Base-by-base conservation (phyloP, 1,140 invertebrate species). In the Polypedilum vanderplanki region DNA sequence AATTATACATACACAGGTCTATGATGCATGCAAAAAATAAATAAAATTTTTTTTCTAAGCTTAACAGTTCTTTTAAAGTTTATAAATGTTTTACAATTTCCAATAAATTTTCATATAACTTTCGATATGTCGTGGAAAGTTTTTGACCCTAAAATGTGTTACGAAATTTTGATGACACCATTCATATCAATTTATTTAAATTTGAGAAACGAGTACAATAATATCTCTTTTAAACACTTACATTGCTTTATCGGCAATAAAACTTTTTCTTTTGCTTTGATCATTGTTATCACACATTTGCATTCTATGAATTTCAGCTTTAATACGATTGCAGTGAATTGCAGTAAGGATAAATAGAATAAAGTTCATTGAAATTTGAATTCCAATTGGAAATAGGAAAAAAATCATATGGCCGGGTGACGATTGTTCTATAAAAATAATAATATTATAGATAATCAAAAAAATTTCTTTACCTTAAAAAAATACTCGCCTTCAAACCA, bases 341-440 rank as follows among this genome's bases (percentile, higher is more conserved):
- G 88, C 84, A 1, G 90, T 91, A 65, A 90, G 80, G 74, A 88
- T 79, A 80, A 91, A 92, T n/a, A 92, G 83, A 15, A 88, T 79
- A 7, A 89, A 80, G 78, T 92, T 92, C 2, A 85, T 82, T 7
- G 86, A 80, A 3, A 90, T 83, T 24, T 89, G 85, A 24, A 91
- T 77, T 3, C 87, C 85, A 76, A 89, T 82, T 0, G 90, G 89
- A 2, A 85, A 81, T 7, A 87, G 86, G 78, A 90, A 90, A 78
- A 89, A 89, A 73, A 90, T 80, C 18, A 89, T 81, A 73, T 86
- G 85, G 0, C 86, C 80, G 22, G 77, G 78, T 10, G 78, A 80
- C 75, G 79, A 76, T 12, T 80, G 76, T 75, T 81, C 81, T 81
- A 74, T 12, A 74, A 75, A n/a, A 22, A 33, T 76, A 70, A 41